phyloP scores from a whole-genome alignment of 2,113 vertebrate genomes.

The Terrapene triunguis region DNA sequence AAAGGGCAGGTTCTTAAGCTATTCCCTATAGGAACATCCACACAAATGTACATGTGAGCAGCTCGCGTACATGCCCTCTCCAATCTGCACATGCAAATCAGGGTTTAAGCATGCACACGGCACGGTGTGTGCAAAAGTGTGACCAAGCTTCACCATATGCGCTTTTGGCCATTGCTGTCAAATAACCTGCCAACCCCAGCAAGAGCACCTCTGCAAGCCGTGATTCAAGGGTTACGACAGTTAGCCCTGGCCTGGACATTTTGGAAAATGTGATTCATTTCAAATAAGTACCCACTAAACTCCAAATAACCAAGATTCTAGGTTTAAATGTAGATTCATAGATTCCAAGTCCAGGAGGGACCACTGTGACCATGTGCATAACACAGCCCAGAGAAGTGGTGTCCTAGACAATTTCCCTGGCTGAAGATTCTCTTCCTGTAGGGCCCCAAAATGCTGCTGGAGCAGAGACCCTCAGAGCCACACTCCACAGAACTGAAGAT shows the following conservation, averaged over 20 bases:
- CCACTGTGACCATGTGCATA: not conserved
- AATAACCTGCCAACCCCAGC: not conserved
- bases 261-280: not conserved
- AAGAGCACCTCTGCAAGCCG: not conserved
- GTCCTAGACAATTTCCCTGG: not conserved
- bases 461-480: not conserved
- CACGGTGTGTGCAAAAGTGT: not conserved
- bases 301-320: too few relatives aligned
- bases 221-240: not conserved
- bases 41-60: accelerated
- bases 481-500: not conserved
- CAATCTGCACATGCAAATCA: accelerated
- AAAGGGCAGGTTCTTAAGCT: not conserved
- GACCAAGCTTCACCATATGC: not conserved
- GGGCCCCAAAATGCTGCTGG: accelerated
- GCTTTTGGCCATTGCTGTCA: not conserved
- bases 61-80: accelerated
- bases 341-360: not conserved
- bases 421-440: not conserved
- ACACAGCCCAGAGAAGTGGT: not conserved
- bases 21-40: too few relatives aligned
- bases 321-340: not conserved
- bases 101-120: not conserved
- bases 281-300: not conserved
- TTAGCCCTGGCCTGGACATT: not conserved